phyloP scores from a whole-genome alignment of 2,113 vertebrate genomes.

The Eulemur rufifrons region DNA sequence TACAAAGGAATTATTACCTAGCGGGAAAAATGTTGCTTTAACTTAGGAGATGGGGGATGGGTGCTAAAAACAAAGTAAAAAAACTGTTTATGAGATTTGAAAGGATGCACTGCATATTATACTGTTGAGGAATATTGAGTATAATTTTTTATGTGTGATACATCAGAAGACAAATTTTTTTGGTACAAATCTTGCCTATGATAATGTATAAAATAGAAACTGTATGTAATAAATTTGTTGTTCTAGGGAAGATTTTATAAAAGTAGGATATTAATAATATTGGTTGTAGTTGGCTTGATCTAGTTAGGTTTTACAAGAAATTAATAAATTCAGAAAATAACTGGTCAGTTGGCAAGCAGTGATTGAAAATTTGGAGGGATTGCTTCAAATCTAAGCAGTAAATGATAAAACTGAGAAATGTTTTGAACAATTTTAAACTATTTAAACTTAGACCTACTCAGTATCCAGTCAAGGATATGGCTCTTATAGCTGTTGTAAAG shows the following conservation, averaged over 20 bases:
- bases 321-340: neutral
- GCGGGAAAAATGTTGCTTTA: neutral
- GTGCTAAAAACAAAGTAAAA: neutral
- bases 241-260: neutral
- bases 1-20: neutral
- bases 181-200: neutral
- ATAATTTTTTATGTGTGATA: neutral
- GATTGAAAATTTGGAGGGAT: neutral
- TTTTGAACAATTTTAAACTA: neutral
- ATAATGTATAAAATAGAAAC: neutral
- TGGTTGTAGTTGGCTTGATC: neutral
- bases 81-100: neutral
- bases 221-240: neutral
- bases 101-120: neutral
- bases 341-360: neutral
- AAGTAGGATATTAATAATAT: neutral
- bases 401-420: neutral
- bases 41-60: neutral
- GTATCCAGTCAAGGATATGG: neutral
- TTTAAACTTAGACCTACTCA: neutral
- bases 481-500: neutral
- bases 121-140: neutral
- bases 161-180: neutral
- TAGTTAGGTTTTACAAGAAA: neutral
- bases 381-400: neutral